phyloP scores from a whole-genome alignment of 35 echinoderm and acorn worm genomes.

The Ophioderma brevispina region DNA sequence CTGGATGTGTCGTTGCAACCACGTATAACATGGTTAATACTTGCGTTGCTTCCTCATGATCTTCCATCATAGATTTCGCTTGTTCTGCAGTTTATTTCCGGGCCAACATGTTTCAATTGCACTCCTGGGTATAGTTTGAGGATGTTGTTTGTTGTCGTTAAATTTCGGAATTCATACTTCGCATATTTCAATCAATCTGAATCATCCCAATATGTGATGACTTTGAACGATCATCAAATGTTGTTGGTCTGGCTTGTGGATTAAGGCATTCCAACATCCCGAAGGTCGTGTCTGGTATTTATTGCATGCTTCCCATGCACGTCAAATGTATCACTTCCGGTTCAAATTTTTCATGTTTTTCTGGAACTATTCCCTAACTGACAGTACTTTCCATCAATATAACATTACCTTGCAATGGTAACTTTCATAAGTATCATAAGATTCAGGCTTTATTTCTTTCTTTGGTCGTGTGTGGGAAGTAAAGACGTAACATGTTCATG shows the following conservation, averaged over 20 bases:
- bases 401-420: conserved; percentile 29
- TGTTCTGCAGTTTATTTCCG: conserved; percentile 15
- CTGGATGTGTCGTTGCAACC: conserved; percentile 57
- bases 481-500: conserved; percentile 40
- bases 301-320: conserved; percentile 26
- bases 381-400: conserved; percentile 4
- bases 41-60: conserved; percentile 57
- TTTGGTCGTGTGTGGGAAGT: conserved; percentile 36
- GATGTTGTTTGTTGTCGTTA: not conserved
- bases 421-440: conserved; percentile 28
- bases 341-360: conserved; percentile 64
- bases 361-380: conserved; percentile 39
- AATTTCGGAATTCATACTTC: conserved; percentile 22
- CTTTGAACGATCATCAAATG: conserved; percentile 8
- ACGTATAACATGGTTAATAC: conserved; percentile 23
- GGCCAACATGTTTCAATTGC: conserved; percentile 20
- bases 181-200: conserved; percentile 24
- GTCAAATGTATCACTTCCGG: conserved; percentile 34
- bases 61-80: conserved; percentile 34
- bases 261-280: conserved; percentile 52
- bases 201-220: not conserved
- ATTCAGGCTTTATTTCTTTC: conserved; percentile 59
- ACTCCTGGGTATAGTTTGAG: not conserved
- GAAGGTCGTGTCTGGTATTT: conserved; percentile 29
- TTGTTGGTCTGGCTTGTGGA: conserved; percentile 54